A percentile compares a stretch with the other conserved stretches of the same genome.
These are phyloP conservation scores for Drosophila willistoni DNA, from an alignment of 1,140 invertebrate genomes.

Conservation along the genomic window DNA sequence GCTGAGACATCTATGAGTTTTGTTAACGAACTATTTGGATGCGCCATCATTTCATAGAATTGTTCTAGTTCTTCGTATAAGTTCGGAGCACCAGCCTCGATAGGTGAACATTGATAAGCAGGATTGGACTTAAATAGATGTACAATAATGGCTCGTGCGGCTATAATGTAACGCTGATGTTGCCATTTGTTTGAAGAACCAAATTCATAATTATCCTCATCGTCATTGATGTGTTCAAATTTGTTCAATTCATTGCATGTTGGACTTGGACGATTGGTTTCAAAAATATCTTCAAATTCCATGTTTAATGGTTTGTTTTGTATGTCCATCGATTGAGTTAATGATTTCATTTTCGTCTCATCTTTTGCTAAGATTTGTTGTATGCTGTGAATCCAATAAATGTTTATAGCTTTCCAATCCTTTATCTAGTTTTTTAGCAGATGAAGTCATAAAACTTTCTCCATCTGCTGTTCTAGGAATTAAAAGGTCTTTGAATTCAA, in stretches of 20 bases:
- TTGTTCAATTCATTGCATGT: no score
- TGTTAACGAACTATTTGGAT: neutral
- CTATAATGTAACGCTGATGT: constrained; percentile 41
- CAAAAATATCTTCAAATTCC: no score
- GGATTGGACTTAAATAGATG: constrained; percentile 48
- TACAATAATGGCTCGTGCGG: constrained; percentile 39
- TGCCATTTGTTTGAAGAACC: constrained; percentile 17
- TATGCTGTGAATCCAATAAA: neutral
- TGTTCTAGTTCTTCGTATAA: constrained; percentile 56
- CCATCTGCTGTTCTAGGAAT: neutral
- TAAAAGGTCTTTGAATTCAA: neutral
- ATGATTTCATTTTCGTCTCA: neutral
- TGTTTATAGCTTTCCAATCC: neutral
- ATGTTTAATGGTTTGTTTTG: no score
- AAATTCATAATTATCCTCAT: neutral
- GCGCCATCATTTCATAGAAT: constrained; percentile 37
- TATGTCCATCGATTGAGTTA: no score
- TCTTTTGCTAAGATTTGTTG: neutral
- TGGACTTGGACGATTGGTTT: no score
- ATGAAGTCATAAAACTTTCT: neutral
- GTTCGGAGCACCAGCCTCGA: constrained; percentile 1
- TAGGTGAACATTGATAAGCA: constrained; percentile 9
- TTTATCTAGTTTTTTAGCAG: neutral
- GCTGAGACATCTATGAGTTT: neutral
- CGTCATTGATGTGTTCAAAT: neutral